These are phyloP conservation scores for Dolichopus griseipennis DNA, from an alignment of 2,888 invertebrate species.

Conservation along the genomic window DNA sequence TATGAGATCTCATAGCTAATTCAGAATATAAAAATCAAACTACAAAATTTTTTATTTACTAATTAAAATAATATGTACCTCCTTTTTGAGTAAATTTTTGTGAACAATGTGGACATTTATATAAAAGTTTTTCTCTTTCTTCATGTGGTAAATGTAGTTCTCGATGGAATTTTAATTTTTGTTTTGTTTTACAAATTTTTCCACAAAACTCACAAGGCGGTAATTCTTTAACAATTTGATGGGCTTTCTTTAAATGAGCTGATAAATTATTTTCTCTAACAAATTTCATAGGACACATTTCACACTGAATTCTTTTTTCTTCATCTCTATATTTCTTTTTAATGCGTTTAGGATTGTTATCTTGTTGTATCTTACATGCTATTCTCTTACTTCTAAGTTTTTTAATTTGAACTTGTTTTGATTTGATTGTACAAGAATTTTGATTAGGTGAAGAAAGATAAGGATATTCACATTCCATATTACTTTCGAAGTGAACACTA, in stretches of 20 bases:
- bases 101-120: conserved; percentile 18
- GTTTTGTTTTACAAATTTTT: conserved; percentile 14
- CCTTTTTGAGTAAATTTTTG: conserved; percentile 12
- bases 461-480: too few species aligned
- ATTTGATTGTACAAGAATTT: background rate
- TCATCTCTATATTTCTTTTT: background rate
- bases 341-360: background rate
- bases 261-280: background rate
- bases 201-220: conserved; percentile 7
- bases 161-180: conserved; percentile 18
- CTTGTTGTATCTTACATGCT: background rate
- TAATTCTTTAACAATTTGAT: background rate
- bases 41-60: too few species aligned
- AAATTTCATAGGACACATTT: conserved; percentile 3
- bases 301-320: background rate
- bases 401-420: background rate
- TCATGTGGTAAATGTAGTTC: conserved; percentile 18
- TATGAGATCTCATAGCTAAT: conserved; percentile 14
- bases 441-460: too few species aligned
- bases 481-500: too few species aligned
- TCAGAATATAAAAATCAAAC: background rate
- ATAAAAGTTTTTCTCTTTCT: conserved; percentile 19
- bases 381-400: background rate
- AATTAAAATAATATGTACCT: background rate
- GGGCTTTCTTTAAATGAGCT: background rate